These are phyloP conservation scores for Bhutanitis thaidina DNA, from an alignment of 2,888 invertebrate species.

Conservation along the genomic window DNA sequence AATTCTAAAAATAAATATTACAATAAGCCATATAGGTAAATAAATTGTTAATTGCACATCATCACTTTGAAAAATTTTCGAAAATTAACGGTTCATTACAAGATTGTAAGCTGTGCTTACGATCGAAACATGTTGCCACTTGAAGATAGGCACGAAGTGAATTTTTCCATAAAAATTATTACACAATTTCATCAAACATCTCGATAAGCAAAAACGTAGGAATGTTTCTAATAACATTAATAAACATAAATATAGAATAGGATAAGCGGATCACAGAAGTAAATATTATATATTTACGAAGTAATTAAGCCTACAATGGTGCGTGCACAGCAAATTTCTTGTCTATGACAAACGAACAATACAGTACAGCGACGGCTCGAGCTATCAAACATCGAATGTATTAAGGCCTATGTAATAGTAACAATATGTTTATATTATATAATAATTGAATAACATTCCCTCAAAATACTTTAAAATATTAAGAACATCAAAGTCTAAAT, in stretches of 20 bases:
- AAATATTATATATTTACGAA: conserved; percentile 70
- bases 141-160: conserved; percentile 59
- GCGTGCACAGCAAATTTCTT: conserved; percentile 42
- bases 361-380: conserved; percentile 29
- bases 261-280: conserved; percentile 73
- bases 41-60: conserved; percentile 74
- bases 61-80: conserved; percentile 62
- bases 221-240: conserved; percentile 68
- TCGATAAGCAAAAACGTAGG: conserved; percentile 49
- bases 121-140: conserved; percentile 43
- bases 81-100: conserved; percentile 52
- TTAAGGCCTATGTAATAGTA: conserved; percentile 53
- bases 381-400: conserved; percentile 41
- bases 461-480: conserved; percentile 50
- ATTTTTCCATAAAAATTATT: conserved; percentile 38
- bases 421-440: conserved; percentile 41
- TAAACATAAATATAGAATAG: conserved; percentile 61
- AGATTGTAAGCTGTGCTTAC: conserved; percentile 63
- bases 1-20: conserved; percentile 74
- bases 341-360: conserved; percentile 32
- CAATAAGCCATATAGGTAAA: conserved; percentile 74
- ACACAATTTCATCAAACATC: conserved; percentile 44
- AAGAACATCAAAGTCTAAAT: conserved; percentile 60
- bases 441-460: conserved; percentile 46
- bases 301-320: conserved; percentile 51